These are phyloP conservation scores for Sweltsa coloradensis DNA, from an alignment of 1,140 invertebrate species.

Conservation along the genomic window DNA sequence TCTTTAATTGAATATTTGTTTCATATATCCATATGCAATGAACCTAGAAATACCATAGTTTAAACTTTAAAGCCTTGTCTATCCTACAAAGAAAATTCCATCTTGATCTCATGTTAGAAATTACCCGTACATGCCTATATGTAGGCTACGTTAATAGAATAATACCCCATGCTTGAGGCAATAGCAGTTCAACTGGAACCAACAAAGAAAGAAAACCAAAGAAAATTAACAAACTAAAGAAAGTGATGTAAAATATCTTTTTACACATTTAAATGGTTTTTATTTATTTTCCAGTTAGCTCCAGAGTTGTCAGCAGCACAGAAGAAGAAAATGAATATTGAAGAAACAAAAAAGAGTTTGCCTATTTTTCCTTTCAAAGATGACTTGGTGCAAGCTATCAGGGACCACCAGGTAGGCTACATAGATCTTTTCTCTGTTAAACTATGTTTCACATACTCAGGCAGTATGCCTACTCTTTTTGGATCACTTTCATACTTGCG, in stretches of 20 bases:
- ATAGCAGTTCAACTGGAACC: not conserved
- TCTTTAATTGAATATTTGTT: conserved; percentile 2
- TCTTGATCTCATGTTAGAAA: too few relatives aligned
- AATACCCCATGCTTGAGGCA: not conserved
- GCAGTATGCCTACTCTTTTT: too few relatives aligned
- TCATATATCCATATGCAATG: not conserved
- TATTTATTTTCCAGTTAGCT: conserved; percentile 25
- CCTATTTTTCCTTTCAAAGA: conserved; percentile 91
- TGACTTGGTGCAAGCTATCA: conserved; percentile 77
- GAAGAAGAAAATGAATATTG: conserved; percentile 69
- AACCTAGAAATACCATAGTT: not conserved
- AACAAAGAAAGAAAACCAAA: not conserved
- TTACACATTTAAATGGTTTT: conserved; percentile 8
- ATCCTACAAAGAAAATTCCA: not conserved
- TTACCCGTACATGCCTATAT: too few relatives aligned
- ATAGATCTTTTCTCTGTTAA: too few relatives aligned
- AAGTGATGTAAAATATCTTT: not conserved
- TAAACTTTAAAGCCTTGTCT: not conserved
- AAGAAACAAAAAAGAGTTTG: conserved; percentile 85
- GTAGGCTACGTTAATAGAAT: too few relatives aligned
- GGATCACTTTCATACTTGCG: too few relatives aligned
- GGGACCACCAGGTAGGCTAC: conserved; percentile 83
- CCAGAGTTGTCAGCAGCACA: conserved; percentile 51
- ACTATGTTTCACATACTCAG: too few relatives aligned
- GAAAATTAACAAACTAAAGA: not conserved